Conservation (phyloP, 2,797 vertebrate genomes). For the Amniataba percoides region DNA sequence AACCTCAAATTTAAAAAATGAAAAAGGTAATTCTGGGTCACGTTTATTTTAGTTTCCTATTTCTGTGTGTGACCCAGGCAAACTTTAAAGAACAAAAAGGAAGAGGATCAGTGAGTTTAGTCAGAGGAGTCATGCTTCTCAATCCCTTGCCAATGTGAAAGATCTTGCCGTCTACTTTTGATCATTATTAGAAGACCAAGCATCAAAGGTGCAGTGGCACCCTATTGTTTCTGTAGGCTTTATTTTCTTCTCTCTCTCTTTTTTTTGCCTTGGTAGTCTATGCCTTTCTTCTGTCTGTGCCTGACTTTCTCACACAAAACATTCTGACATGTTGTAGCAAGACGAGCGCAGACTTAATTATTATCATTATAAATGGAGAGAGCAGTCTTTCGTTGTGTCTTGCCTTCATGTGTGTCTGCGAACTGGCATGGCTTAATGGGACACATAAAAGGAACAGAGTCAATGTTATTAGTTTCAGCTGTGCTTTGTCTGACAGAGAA, state of each 20-base stretch:
- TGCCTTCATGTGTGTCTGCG: neutral
- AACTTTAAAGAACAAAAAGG: slow-evolving; percentile 50
- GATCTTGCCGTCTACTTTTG: slow-evolving; percentile 52
- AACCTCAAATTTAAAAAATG: slow-evolving; percentile 4
- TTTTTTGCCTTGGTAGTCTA: neutral
- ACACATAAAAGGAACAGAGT: neutral
- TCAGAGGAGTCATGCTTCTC: slow-evolving; percentile 28
- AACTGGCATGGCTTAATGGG: neutral
- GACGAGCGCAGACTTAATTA: neutral
- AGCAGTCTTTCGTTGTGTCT: neutral
- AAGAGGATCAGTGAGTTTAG: slow-evolving; percentile 46
- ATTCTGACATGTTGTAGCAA: neutral
- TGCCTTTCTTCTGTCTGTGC: neutral
- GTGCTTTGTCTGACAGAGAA: neutral
- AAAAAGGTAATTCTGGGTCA: neutral
- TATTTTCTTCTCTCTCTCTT: neutral
- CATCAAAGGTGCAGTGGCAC: slow-evolving; percentile 48
- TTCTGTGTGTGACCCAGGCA: slow-evolving; percentile 10
- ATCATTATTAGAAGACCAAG: slow-evolving; percentile 55
- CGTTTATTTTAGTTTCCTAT: slow-evolving; percentile 26
- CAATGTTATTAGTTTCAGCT: neutral
- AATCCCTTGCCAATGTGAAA: slow-evolving; percentile 35
- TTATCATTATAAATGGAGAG: neutral
- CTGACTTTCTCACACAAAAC: slow-evolving; percentile 10
- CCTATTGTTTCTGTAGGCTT: slow-evolving; percentile 39